Percentiles rank a stretch among this genome's conserved stretches.
Conservation (phyloP, 2,888 invertebrate species). For the Athalia circularis region DNA sequence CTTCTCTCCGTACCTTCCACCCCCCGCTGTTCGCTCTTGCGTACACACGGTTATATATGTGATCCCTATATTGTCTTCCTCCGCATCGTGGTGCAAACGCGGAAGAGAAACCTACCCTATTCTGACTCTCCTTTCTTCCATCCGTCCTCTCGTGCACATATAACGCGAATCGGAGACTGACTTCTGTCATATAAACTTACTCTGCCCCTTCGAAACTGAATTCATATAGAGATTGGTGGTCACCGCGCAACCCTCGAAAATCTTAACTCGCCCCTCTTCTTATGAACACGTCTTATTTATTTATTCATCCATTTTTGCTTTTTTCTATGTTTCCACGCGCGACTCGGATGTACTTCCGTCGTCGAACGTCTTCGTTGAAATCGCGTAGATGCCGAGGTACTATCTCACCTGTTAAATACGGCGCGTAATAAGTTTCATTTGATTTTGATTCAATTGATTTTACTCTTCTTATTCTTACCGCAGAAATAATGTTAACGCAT, state of each 20-base stretch:
- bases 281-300: not conserved
- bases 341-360: too few species aligned
- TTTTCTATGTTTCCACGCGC: not conserved
- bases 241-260: not conserved
- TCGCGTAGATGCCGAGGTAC: too few species aligned
- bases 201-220: conserved; percentile 25
- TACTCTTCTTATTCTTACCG: too few species aligned
- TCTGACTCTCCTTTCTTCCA: not conserved
- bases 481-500: too few species aligned
- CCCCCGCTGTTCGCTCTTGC: conserved; percentile 27
- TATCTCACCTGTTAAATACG: too few species aligned
- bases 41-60: not conserved
- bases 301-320: conserved; percentile 12
- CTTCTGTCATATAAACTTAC: too few species aligned
- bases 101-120: conserved; percentile 18
- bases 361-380: too few species aligned
- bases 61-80: conserved; percentile 21
- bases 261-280: too few species aligned
- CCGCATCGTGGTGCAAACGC: conserved; percentile 18
- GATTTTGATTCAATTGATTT: too few species aligned
- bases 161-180: conserved; percentile 5
- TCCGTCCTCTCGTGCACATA: not conserved
- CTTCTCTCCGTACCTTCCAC: conserved; percentile 16
- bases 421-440: too few species aligned
- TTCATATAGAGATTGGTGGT: conserved; percentile 29